Percentiles rank a stretch among this genome's conserved stretches.
phyloP scores from a whole-genome alignment of 2,888 invertebrate genomes.

The Gandaritis pyraliata region DNA sequence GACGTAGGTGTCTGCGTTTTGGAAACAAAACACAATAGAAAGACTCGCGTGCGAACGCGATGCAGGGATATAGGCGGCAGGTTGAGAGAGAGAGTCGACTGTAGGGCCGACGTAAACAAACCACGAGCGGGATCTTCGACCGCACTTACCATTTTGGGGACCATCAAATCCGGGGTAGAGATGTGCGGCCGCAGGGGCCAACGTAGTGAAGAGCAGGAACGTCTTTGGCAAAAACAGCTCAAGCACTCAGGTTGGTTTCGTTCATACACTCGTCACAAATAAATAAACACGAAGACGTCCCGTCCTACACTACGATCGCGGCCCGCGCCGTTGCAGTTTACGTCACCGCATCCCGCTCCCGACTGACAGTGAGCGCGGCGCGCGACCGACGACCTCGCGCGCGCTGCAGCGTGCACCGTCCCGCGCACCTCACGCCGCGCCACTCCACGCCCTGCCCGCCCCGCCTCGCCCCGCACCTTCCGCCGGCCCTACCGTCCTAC shows the following conservation, averaged over 20 bases:
- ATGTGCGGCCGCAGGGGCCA: slow-evolving; percentile 66
- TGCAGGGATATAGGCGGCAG: slow-evolving; percentile 79
- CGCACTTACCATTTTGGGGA: slow-evolving; percentile 83
- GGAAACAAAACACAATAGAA: slow-evolving; percentile 84
- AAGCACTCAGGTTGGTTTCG: slow-evolving; percentile 68
- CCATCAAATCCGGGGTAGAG: slow-evolving; percentile 62
- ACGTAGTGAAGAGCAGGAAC: slow-evolving; percentile 79
- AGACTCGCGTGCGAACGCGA: slow-evolving; percentile 79
- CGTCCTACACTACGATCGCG: slow-evolving; percentile 82
- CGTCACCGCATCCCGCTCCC: slow-evolving; percentile 85
- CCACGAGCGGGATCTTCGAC: slow-evolving; percentile 80
- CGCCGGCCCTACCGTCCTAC: slow-evolving; percentile 62
- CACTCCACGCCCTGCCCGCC: slow-evolving; percentile 54
- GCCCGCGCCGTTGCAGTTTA: slow-evolving; percentile 83
- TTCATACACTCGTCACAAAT: slow-evolving; percentile 64
- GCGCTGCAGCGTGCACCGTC: slow-evolving; percentile 81
- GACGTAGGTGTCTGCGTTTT: slow-evolving; percentile 80
- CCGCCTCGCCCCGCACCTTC: slow-evolving; percentile 44
- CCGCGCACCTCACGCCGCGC: slow-evolving; percentile 65
- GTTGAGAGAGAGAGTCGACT: slow-evolving; percentile 77
- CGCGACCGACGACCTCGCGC: slow-evolving; percentile 83
- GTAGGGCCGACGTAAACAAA: slow-evolving; percentile 82
- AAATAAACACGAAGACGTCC: slow-evolving; percentile 71
- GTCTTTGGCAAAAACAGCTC: slow-evolving; percentile 67
- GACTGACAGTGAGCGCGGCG: slow-evolving; percentile 71